Conservation (phyloP, 2,888 invertebrate genomes). For the Acanthopleura granulata region DNA sequence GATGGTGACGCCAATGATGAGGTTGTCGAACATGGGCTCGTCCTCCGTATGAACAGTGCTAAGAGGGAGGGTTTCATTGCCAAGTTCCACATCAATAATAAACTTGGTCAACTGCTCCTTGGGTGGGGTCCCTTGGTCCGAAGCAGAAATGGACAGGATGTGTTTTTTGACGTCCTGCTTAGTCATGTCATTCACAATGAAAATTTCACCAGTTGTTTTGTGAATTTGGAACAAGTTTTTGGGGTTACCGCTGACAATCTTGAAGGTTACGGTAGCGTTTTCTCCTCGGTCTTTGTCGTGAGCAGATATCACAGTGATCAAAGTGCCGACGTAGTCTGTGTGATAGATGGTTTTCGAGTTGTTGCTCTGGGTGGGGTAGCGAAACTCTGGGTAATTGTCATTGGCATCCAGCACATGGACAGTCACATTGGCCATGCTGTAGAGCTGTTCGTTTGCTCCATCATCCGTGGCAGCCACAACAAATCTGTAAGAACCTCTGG, state of each 20-base stretch:
- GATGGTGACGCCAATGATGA: conserved; percentile 6
- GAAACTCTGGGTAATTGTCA: conserved; percentile 14
- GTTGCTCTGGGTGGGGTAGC: background rate
- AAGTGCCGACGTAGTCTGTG: conserved; percentile 14
- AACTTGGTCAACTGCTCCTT: background rate
- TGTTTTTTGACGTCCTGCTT: background rate
- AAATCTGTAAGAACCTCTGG: background rate
- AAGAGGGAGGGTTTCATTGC: background rate
- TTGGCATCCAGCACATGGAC: conserved; percentile 20
- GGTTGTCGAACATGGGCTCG: background rate
- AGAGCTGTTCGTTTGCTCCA: background rate
- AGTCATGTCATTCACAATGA: conserved; percentile 18
- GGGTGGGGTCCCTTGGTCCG: conserved; percentile 13
- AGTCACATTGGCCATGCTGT: conserved; percentile 15
- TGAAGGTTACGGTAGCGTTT: conserved; percentile 14
- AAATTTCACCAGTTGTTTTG: conserved; percentile 16
- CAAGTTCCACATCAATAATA: background rate
- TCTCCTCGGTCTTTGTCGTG: conserved; percentile 15
- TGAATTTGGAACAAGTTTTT: conserved; percentile 18
- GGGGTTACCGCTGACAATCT: conserved; percentile 17
- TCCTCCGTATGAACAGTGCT: background rate
- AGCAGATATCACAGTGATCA: conserved; percentile 14
- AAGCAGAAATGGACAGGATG: conserved; percentile 4
- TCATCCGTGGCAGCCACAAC: conserved; percentile 20
- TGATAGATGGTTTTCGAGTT: conserved; percentile 12